Evolutionary conservation across 2,113 vertebrate genomes (phyloP).

Genomic region (Picathartes gymnocephalus): DNA sequence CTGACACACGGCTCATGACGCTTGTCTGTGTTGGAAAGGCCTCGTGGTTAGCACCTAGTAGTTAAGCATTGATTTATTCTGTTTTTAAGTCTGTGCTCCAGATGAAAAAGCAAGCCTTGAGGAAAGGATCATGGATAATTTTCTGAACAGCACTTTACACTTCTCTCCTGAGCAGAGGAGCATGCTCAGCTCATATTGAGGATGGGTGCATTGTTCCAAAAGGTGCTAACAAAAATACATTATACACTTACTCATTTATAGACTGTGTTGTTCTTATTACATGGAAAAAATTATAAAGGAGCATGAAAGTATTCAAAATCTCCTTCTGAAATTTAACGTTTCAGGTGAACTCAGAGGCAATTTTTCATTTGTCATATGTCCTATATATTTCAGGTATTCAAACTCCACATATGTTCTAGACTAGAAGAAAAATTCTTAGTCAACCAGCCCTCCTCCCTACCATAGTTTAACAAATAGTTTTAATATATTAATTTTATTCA

Average conservation of each 20-base stretch:
- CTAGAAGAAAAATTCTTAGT: background rate
- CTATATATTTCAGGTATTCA: background rate
- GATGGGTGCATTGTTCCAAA: background rate
- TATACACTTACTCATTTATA: background rate
- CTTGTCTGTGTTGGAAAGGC: background rate
- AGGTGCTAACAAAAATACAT: background rate
- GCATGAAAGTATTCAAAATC: background rate
- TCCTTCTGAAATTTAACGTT: background rate
- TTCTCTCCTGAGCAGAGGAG: background rate
- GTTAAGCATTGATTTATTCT: background rate
- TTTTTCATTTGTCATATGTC: background rate
- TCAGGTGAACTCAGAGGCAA: background rate
- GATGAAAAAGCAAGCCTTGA: background rate
- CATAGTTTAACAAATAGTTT: background rate
- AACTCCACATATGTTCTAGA: background rate
- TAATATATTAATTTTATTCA: background rate
- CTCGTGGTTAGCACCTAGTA: background rate
- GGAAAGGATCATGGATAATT: background rate
- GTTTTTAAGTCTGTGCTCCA: background rate
- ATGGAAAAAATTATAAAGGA: background rate
- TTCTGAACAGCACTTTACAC: background rate
- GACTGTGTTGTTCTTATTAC: background rate
- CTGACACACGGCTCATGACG: background rate
- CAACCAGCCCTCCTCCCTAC: background rate
- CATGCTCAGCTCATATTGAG: rapidly evolving